phyloP scores from a whole-genome alignment of 1,140 invertebrate species.

The Drosophila elegans region DNA sequence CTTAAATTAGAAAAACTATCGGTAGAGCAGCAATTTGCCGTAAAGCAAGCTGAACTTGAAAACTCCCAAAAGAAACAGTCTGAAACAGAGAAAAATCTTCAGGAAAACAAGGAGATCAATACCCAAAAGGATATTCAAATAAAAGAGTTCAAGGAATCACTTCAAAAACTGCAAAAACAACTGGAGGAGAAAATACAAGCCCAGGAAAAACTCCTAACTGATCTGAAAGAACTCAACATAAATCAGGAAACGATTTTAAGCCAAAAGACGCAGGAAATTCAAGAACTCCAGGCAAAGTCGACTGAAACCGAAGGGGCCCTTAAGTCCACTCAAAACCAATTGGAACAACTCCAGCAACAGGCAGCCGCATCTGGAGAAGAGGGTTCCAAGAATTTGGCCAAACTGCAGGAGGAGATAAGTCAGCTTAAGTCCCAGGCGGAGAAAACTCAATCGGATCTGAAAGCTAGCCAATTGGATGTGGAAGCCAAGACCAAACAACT shows the following conservation, averaged over 20 bases:
- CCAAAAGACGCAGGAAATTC: slow-evolving; percentile 21
- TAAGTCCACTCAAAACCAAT: slow-evolving; percentile 30
- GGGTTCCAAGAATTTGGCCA: slow-evolving; percentile 28
- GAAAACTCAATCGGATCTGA: slow-evolving; percentile 5
- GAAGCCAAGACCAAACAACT: slow-evolving; percentile 25
- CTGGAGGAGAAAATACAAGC: slow-evolving; percentile 12
- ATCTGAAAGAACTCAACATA: slow-evolving; percentile 12
- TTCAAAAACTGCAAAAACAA: slow-evolving; percentile 34
- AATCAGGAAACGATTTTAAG: background rate
- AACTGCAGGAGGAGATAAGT: slow-evolving; percentile 43
- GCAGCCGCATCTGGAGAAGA: slow-evolving; percentile 27
- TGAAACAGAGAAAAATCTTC: slow-evolving; percentile 10
- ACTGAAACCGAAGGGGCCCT: slow-evolving; percentile 12
- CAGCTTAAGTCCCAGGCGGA: slow-evolving; percentile 22
- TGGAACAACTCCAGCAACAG: slow-evolving; percentile 57
- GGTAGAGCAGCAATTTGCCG: slow-evolving; percentile 9
- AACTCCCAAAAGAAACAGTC: slow-evolving; percentile 9
- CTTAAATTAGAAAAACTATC: slow-evolving; percentile 5
- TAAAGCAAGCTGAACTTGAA: slow-evolving; percentile 26
- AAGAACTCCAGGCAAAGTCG: background rate
- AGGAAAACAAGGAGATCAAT: background rate
- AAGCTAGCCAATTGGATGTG: slow-evolving; percentile 1
- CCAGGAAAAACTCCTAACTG: background rate
- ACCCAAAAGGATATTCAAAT: slow-evolving; percentile 16
- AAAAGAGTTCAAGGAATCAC: background rate